Evolutionary conservation across 2,888 invertebrate species (phyloP), one percentile per base, ranked within the genome.

Genomic region (Idaea biselata): DNA sequence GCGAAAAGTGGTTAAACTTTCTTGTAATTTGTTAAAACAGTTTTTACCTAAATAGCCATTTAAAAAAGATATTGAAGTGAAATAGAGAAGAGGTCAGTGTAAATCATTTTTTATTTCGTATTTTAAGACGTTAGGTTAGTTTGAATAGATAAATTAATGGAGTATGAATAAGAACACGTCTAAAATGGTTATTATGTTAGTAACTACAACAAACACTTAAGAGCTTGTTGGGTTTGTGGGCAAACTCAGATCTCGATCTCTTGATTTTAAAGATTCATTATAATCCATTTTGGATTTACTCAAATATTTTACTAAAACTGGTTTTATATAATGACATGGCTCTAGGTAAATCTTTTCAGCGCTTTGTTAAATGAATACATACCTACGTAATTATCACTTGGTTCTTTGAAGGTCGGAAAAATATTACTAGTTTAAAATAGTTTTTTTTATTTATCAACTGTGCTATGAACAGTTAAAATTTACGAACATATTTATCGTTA

Each of bases 361-460:
- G 32, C 32, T 33, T 55, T 16, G 16, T 31, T 31, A 16, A 61
- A 58, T 61, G n/a, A n/a, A 61, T 55, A 61, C 53, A 18, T 53
- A 54, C 32, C 54, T 33, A 60, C 31, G 56, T 56, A n/a, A 57
- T 11, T 44, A 44, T 44, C 44, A 44, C 44, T 44, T 44, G 44
- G 11, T 44, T 44, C 6, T 44, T 44, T 44, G 11, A 44, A 44
- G 44, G 44, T 44, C 44, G 14, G 44, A 14, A 44, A 44, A 44
- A 44, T 44, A 44, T 44, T 44, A 14, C 44, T 44, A 11, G 11
- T 44, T 44, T 44, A 14, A 14, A 44, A 44, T 44, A 44, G 44
- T 44, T 44, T 44, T 44, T 44, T 44, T 44, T 44, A 44, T 44
- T 44, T 44, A 44, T 11, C 33, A 33, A 33, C 33, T 33, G 33